Evolutionary conservation across 2,797 vertebrate species (phyloP).

Genomic region (Spinus olivaceus): DNA sequence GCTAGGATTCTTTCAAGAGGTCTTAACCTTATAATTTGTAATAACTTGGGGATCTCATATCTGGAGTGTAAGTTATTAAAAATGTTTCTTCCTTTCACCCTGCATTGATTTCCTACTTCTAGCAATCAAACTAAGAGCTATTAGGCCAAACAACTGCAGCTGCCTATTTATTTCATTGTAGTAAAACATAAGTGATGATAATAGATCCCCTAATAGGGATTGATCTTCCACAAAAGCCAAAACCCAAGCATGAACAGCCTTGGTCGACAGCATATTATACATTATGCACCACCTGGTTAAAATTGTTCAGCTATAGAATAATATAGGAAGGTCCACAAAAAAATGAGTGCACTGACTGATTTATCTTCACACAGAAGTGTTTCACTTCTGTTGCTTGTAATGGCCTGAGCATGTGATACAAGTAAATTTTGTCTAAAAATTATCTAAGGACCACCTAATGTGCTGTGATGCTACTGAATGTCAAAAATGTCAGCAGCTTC

Average conservation of each 20-base stretch:
- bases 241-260: not conserved
- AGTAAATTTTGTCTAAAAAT: constrained; percentile 83
- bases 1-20: constrained; percentile 72
- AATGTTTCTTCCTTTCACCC: constrained; percentile 60
- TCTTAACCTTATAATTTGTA: constrained; percentile 79
- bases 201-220: constrained; percentile 64
- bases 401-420: constrained; percentile 82
- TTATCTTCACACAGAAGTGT: not conserved
- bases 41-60: constrained; percentile 71
- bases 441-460: constrained; percentile 96
- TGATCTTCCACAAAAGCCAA: constrained; percentile 47
- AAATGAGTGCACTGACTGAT: not conserved
- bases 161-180: constrained; percentile 63
- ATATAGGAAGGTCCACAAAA: not conserved
- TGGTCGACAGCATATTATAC: not conserved
- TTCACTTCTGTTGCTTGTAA: constrained; percentile 84
- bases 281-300: not conserved
- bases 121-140: constrained; percentile 50
- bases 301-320: not conserved
- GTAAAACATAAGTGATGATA: constrained; percentile 67
- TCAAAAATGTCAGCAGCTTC: constrained; percentile 89
- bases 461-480: constrained; percentile 80
- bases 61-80: constrained; percentile 64
- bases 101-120: constrained; percentile 69
- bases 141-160: constrained; percentile 54